Evolutionary conservation across 2,113 vertebrate genomes (phyloP), one percentile per base, ranked within the genome.

Genomic region (Thunnus thynnus): DNA sequence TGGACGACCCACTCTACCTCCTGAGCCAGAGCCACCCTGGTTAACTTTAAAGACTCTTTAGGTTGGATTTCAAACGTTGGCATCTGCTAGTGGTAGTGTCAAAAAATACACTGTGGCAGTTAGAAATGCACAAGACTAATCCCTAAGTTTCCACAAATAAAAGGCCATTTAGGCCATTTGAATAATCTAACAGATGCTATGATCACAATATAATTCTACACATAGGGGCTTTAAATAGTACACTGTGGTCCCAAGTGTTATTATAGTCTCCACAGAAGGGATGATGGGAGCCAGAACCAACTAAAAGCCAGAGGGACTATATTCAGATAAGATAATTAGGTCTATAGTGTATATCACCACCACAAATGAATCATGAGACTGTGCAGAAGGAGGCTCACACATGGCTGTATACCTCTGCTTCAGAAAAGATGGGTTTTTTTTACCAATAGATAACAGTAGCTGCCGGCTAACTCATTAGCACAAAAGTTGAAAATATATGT

Each of bases 311-410:
- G 18, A 13, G 66, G 56, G 61, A 68, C 54, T 32, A 9, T 32
- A 72, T 67, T 80, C 57, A 55, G 54, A 68, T 71, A 58, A 63
- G 44, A 74, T 83, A 82, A 87, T 86, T 54, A 77, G 77, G 70
- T 76, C 70, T 74, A 48, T 13, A 11, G 82, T 66, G 70, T 50
- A 64, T 78, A 76, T 76, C 44, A 41, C 48, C 69, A 47, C 3
- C 64, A 70, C 66, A 20, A 50, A 52, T 66, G 78, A 78, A 70
- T 78, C 74, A 57, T 17, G n/a, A 61, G 44, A 56, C n/a, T 63
- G 22, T 41, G 71, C 11, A 36, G 44, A 44, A 8, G 2, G 16
- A 46, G 60, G 22, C 44, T 41, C 7, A 61, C 12, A 20, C 7
- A 14, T 14, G 47, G 32, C 14, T 78, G 18, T 46, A 9, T 63